phyloP scores from a whole-genome alignment of 1,140 invertebrate species.

The Drosophila guanche region DNA sequence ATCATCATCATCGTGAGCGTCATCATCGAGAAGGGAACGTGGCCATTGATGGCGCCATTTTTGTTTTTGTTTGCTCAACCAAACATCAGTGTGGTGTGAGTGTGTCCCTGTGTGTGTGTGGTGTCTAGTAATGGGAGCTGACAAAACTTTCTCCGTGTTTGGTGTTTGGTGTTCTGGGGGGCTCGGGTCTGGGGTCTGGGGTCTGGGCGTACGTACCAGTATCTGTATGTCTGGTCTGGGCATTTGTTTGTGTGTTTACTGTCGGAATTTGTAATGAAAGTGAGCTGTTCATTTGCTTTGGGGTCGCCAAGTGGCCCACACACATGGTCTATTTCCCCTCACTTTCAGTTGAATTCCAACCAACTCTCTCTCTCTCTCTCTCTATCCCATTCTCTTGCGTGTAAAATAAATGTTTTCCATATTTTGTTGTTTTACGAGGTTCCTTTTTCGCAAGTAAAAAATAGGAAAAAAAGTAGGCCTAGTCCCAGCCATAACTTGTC shows the following conservation, averaged over 20 bases:
- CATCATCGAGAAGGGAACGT: constrained; percentile 27
- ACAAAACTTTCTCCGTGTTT: constrained; percentile 59
- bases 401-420: constrained; percentile 52
- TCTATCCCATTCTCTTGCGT: constrained; percentile 42
- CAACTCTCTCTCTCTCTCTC: constrained; percentile 13
- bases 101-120: constrained; percentile 10
- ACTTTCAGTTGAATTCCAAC: background rate
- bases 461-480: constrained; percentile 37
- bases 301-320: constrained; percentile 71
- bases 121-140: constrained; percentile 70
- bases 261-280: constrained; percentile 81
- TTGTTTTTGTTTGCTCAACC: constrained; percentile 67
- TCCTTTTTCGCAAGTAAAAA: constrained; percentile 19
- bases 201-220: background rate
- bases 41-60: constrained; percentile 76
- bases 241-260: constrained; percentile 66
- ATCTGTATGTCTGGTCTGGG: constrained; percentile 25
- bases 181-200: background rate
- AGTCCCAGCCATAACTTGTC: constrained; percentile 57
- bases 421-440: constrained; percentile 62
- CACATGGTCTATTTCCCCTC: constrained; percentile 26
- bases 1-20: constrained; percentile 45
- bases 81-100: constrained; percentile 43
- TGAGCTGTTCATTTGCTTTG: constrained; percentile 80
- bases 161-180: background rate